phyloP scores from a whole-genome alignment of 2,113 vertebrate species.

The Phoxinus phoxinus region DNA sequence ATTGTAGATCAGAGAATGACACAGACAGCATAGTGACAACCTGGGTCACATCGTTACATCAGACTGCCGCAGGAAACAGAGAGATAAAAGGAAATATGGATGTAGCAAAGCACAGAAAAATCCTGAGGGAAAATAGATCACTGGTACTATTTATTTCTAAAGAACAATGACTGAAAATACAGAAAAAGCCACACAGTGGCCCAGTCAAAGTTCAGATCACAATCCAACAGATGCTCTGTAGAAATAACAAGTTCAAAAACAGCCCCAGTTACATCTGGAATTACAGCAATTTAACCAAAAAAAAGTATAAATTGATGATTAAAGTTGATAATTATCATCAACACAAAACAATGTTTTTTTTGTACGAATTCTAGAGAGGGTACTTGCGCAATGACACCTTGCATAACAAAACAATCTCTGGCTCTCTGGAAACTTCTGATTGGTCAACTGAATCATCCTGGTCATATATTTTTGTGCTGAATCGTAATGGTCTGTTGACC shows the following conservation, averaged over 20 bases:
- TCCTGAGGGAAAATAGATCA: background rate
- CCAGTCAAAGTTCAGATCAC: constrained; percentile 6
- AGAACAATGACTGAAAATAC: constrained; percentile 7
- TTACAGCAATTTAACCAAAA: background rate
- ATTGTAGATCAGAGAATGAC: constrained; percentile 18
- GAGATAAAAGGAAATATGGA: constrained; percentile 12
- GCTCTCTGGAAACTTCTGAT: background rate
- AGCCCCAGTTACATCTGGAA: background rate
- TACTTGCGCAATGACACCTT: background rate
- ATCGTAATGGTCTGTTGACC: background rate
- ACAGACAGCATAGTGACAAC: constrained; percentile 38
- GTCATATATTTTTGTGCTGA: background rate
- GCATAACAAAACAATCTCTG: background rate
- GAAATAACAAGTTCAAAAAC: background rate
- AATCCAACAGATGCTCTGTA: background rate
- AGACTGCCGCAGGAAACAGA: constrained; percentile 43
- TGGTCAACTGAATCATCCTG: background rate
- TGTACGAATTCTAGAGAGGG: background rate
- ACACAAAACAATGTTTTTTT: background rate
- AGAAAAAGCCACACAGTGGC: background rate
- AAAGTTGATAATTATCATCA: background rate
- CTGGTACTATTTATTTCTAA: constrained; percentile 1
- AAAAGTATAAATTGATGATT: background rate
- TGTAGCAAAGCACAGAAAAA: constrained; percentile 36
- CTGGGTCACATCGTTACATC: constrained; percentile 46